phyloP scores from a whole-genome alignment of 2,113 vertebrate genomes.

The Antigone vipio region DNA sequence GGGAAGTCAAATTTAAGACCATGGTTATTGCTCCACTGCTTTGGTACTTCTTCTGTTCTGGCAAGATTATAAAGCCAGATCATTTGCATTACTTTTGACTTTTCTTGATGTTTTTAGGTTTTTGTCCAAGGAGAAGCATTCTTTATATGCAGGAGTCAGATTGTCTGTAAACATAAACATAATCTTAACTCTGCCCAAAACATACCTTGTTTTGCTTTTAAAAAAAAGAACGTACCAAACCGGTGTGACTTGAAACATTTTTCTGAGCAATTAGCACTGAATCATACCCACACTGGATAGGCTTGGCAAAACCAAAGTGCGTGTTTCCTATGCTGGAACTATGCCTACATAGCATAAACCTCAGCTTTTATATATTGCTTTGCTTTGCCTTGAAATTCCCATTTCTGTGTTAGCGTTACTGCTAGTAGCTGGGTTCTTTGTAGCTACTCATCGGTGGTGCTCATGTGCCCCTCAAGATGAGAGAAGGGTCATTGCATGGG shows the following conservation, averaged over 20 bases:
- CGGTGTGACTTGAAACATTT: background rate
- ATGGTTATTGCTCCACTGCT: background rate
- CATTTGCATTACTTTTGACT: constrained; percentile 16
- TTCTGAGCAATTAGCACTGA: background rate
- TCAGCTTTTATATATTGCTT: background rate
- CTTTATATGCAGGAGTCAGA: background rate
- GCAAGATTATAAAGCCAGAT: background rate
- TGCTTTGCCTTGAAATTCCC: background rate
- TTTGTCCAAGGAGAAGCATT: background rate
- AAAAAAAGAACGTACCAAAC: background rate
- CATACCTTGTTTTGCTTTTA: background rate
- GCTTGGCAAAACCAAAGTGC: background rate
- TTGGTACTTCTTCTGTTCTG: background rate
- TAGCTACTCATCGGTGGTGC: background rate
- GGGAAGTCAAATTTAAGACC: background rate
- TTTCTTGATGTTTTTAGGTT: background rate
- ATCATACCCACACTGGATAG: background rate
- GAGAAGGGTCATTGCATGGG: background rate
- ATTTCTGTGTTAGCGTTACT: background rate
- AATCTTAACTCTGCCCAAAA: background rate
- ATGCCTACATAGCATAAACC: background rate
- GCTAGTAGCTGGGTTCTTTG: background rate
- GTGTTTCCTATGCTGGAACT: background rate
- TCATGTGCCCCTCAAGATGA: background rate
- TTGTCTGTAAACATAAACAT: constrained; percentile 47